Conservation (phyloP, 2,888 invertebrate species). For the Eugnorisma glareosa region DNA sequence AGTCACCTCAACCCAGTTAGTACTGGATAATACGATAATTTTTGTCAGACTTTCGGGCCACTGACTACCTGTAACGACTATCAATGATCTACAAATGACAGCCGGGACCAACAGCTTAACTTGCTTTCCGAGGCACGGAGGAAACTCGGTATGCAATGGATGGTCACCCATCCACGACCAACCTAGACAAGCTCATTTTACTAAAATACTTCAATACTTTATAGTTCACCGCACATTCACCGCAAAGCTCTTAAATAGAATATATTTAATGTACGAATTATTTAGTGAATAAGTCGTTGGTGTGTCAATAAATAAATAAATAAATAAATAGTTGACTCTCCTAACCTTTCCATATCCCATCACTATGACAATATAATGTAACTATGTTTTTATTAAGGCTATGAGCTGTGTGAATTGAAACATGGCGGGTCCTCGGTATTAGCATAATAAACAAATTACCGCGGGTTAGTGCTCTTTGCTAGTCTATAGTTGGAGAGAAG, state of each 20-base stretch:
- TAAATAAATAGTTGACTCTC: neutral
- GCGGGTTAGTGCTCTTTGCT: conserved; percentile 19
- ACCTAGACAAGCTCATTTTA: neutral
- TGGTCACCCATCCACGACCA: neutral
- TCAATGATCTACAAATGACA: too few relatives aligned
- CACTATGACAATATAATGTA: conserved; percentile 13
- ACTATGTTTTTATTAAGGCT: conserved; percentile 48
- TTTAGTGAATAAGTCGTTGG: too few relatives aligned
- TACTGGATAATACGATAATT: too few relatives aligned
- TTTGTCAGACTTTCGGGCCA: too few relatives aligned
- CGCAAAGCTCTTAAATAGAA: too few relatives aligned
- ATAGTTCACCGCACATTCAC: too few relatives aligned
- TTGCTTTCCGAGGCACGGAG: too few relatives aligned
- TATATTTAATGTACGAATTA: too few relatives aligned
- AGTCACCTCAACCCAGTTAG: neutral
- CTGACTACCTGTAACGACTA: too few relatives aligned
- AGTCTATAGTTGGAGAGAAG: neutral
- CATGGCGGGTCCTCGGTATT: conserved; percentile 63
- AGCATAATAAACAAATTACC: conserved; percentile 71
- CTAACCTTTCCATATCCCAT: neutral
- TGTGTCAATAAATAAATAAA: too few relatives aligned
- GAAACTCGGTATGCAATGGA: too few relatives aligned
- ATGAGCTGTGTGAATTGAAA: conserved; percentile 64
- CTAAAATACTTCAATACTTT: neutral
- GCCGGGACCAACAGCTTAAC: too few relatives aligned